phyloP scores from a whole-genome alignment of 1,140 invertebrate species.

The Drosophila novamexicana region DNA sequence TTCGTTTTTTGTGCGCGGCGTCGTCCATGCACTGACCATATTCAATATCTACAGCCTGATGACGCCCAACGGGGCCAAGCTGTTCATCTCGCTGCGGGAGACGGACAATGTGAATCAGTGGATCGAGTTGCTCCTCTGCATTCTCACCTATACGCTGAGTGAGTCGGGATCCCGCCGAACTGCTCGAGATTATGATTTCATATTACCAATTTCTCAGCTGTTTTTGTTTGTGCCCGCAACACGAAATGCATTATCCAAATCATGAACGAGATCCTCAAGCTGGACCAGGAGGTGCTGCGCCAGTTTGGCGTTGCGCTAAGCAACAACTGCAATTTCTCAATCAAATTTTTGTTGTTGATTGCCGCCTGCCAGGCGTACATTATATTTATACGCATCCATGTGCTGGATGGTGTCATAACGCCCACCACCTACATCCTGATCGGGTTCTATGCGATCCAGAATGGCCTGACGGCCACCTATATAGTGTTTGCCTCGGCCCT shows the following conservation, averaged over 20 bases:
- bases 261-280: constrained; percentile 74
- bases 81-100: constrained; percentile 73
- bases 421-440: constrained; percentile 70
- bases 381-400: constrained; percentile 58
- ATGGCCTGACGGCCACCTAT: constrained; percentile 69
- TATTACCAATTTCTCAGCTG: constrained; percentile 28
- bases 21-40: constrained; percentile 70
- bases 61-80: constrained; percentile 59
- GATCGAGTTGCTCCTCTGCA: constrained; percentile 76
- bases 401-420: constrained; percentile 44
- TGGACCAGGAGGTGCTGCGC: constrained; percentile 68
- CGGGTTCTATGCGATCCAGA: constrained; percentile 73
- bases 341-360: constrained; percentile 73
- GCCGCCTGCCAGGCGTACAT: constrained; percentile 68
- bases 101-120: constrained; percentile 82
- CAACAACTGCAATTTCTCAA: constrained; percentile 66
- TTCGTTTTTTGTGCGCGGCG: constrained; percentile 70
- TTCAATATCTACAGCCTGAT: constrained; percentile 78
- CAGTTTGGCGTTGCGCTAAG: constrained; percentile 56
- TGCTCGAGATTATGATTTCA: not conserved
- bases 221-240: constrained; percentile 70
- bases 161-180: constrained; percentile 1
- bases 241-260: constrained; percentile 69
- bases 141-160: constrained; percentile 68
- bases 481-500: constrained; percentile 74